Conservation (phyloP, 2,113 vertebrate genomes). For the Nannobrachium achirus region DNA sequence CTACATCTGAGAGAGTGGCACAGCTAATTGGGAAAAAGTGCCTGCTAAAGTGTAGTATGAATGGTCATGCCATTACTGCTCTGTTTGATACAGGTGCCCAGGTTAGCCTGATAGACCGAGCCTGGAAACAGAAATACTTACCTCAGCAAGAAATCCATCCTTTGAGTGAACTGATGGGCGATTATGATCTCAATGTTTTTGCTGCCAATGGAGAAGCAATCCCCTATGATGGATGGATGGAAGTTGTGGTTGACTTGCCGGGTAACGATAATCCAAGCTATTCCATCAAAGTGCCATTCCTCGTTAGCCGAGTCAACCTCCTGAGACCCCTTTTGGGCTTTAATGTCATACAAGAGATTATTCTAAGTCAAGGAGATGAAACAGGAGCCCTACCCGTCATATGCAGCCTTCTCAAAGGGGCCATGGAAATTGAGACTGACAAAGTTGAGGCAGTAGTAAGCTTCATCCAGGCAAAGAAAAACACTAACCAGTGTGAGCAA, state of each 20-base stretch:
- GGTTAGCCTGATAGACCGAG: background rate
- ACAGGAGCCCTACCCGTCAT: background rate
- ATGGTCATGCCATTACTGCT: conserved; percentile 2
- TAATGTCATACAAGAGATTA: conserved; percentile 4
- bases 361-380: background rate
- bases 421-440: background rate
- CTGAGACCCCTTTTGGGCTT: background rate
- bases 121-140: conserved; percentile 16
- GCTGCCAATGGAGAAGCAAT: background rate
- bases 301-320: background rate
- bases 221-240: conserved; percentile 22
- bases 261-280: conserved; percentile 1
- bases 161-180: background rate
- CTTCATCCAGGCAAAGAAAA: background rate
- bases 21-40: conserved; percentile 4
- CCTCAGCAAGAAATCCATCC: background rate
- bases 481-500: too few relatives aligned
- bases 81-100: conserved; percentile 8
- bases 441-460: background rate
- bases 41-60: conserved; percentile 16
- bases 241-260: background rate
- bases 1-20: background rate
- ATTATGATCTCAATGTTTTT: background rate
- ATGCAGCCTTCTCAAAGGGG: background rate
- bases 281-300: conserved; percentile 2